Percentiles rank a stretch among this genome's conserved stretches.
Conservation (phyloP, 2,888 invertebrate genomes). For the Coleophora flavipennella region DNA sequence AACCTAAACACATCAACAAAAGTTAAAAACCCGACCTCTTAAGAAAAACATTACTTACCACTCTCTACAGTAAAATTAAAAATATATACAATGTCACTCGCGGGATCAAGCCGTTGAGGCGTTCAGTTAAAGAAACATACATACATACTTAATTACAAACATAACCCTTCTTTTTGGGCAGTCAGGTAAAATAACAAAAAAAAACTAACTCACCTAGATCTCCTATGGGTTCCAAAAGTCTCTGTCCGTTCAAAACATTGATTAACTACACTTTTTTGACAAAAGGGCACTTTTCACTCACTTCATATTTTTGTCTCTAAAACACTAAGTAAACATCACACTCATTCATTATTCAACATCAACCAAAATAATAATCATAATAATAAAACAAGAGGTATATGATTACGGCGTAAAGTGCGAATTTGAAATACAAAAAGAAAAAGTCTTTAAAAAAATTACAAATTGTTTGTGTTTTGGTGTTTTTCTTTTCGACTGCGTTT, state of each 20-base stretch:
- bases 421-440: conserved; percentile 50
- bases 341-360: too few relatives aligned
- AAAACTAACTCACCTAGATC: conserved; percentile 13
- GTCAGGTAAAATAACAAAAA: too few relatives aligned
- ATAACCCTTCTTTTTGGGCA: too few relatives aligned
- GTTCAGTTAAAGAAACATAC: too few relatives aligned
- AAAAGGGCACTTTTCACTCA: conserved; percentile 18
- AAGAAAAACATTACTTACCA: too few relatives aligned
- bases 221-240: conserved; percentile 6
- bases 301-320: conserved; percentile 43
- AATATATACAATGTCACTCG: too few relatives aligned
- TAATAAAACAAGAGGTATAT: conserved; percentile 54
- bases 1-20: too few relatives aligned
- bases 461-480: conserved; percentile 28
- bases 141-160: too few relatives aligned
- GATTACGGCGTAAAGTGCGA: conserved; percentile 48
- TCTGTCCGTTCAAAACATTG: conserved; percentile 3
- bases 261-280: conserved; percentile 4
- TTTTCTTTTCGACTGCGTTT: conserved; percentile 12
- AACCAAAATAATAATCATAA: conserved; percentile 57
- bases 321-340: conserved; percentile 13
- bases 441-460: conserved; percentile 44
- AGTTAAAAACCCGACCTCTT: too few relatives aligned
- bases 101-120: too few relatives aligned
- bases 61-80: too few relatives aligned